Base-by-base conservation (phyloP, 1,140 invertebrate species). In the Bombus picipes region DNA sequence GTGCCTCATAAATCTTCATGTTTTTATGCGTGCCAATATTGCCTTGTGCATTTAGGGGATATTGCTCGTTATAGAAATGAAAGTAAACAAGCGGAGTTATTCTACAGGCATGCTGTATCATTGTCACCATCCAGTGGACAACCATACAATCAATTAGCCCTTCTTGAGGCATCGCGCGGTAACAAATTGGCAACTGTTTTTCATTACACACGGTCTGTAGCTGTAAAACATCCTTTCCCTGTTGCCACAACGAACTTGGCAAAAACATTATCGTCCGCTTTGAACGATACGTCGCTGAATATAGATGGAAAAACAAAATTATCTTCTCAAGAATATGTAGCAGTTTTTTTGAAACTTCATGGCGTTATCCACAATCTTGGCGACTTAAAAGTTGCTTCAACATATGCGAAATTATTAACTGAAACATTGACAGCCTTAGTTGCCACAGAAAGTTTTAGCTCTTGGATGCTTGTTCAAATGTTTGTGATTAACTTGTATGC, bases 111-210 rank as follows among this genome's bases (percentile, higher is more conserved):
- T 94, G 98, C 98, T 59, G 97, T 98, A 39, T 96, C 96, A 71
- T 95, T 98, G 34, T 97, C 97, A 41, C 97, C 98, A 77, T 97
- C 96, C 81, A 98, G 97, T 94, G 98, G 98, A 59, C 98, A 98
- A 92, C 98, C 98, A 0, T 98, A 98, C 93, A 98, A 98, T 95
- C 98, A 98, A 94, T 94, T 98, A 90, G 98, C 98, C 39, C 96
- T 98, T 65, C 94, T 98, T 68, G 97, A 98, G 93, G 97, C 97
- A 76, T 97, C 97, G 13, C 96, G 97, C 66, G 97, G 97, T n/a
- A 97, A 98, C 90, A 97, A 97, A 92, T 95, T 98, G 81, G 97
- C 97, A 59, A 97, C 97, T 6, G 97, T 98, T 47, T 98, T 98
- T 95, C 97, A 98, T 95, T 98, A 98, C 94, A 97, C 98, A 43